Base-by-base conservation (phyloP, 1,140 invertebrate genomes). In the Caerostris darwini region DNA sequence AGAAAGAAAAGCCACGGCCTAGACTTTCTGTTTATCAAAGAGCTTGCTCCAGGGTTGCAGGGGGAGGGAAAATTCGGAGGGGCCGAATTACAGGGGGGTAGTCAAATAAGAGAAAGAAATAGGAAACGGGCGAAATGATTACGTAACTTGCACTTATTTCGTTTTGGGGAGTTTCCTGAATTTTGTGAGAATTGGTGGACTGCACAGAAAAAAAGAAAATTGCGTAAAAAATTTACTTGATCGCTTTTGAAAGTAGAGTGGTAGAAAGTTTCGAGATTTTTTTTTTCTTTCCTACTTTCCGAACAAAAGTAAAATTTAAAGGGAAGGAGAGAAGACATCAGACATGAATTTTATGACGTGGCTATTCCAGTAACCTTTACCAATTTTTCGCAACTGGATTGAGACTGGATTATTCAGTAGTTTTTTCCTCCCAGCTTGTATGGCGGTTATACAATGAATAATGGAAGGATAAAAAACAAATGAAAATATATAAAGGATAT, bases 41-140 rank as follows among this genome's bases (percentile, higher is more conserved):
- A 88, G 83, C 92, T 94, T 89, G 92, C 92, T 94, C 83, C 83
- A 56, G 83, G 34, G 92, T 56, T 87, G 83, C 58, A 77, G 92
- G 67, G 59, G 91, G 61, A 19, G 54, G 69, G 58, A 77, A 59
- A 91, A 91, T 86, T 85, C 86, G 82, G 77, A 71, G 54, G 64
- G 91, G 90, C 14, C 7, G 3, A 19, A 91, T 86, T 85, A 54
- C 71, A 64, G 58, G 69, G 92, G 86, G 92, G 86, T 59, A 94
- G 92, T 58, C 92, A 89, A 94, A 94, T 94, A 94, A 94, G 85
- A 89, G 92, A 94, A 94, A 94, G 92, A 94, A 94, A 94, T 94
- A 85, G 92, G 92, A 94, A 94, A 94, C 86, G 92, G 92, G 64
- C 59, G 92, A 69, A 89, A 94, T 94, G 92, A 94, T 94, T 94